These are phyloP conservation scores for Lagria hirta DNA, from an alignment of 2,888 invertebrate species.

Conservation along the genomic window DNA sequence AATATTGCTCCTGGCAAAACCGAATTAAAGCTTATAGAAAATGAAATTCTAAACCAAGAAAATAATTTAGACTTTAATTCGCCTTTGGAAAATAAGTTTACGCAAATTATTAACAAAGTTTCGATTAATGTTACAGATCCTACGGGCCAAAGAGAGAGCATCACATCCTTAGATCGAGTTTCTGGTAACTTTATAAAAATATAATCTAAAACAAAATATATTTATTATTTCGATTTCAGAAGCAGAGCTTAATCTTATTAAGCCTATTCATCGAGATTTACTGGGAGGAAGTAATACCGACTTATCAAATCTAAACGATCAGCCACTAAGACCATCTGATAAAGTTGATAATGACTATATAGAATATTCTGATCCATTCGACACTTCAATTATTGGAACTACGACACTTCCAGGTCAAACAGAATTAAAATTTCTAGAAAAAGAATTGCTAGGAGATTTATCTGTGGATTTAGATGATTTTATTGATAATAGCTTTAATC, in stretches of 20 bases:
- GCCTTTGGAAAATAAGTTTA: constrained; percentile 59
- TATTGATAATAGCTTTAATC: constrained; percentile 78
- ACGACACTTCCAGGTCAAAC: constrained; percentile 74
- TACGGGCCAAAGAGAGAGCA: constrained; percentile 61
- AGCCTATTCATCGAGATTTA: constrained; percentile 63
- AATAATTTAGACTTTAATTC: constrained; percentile 66
- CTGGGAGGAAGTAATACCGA: constrained; percentile 77
- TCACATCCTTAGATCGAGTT: constrained; percentile 51
- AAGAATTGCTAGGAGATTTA: constrained; percentile 67
- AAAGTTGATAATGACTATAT: constrained; percentile 57
- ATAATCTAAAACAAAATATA: neutral
- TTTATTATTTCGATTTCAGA: constrained; percentile 46
- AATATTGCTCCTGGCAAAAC: constrained; percentile 69
- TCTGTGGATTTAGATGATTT: constrained; percentile 50
- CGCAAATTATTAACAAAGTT: constrained; percentile 46
- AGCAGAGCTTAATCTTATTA: constrained; percentile 54
- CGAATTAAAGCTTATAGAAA: constrained; percentile 62
- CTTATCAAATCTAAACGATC: constrained; percentile 67
- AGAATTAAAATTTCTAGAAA: constrained; percentile 76
- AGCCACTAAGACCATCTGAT: constrained; percentile 64
- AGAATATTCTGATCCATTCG: constrained; percentile 80
- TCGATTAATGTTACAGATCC: constrained; percentile 68
- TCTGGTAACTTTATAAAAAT: constrained; percentile 36
- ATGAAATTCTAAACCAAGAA: constrained; percentile 56
- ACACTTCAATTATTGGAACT: constrained; percentile 75